A percentile compares a stretch with the other conserved stretches of the same genome.
Conservation (phyloP, 2,797 vertebrate genomes). For the Falco columbarius region DNA sequence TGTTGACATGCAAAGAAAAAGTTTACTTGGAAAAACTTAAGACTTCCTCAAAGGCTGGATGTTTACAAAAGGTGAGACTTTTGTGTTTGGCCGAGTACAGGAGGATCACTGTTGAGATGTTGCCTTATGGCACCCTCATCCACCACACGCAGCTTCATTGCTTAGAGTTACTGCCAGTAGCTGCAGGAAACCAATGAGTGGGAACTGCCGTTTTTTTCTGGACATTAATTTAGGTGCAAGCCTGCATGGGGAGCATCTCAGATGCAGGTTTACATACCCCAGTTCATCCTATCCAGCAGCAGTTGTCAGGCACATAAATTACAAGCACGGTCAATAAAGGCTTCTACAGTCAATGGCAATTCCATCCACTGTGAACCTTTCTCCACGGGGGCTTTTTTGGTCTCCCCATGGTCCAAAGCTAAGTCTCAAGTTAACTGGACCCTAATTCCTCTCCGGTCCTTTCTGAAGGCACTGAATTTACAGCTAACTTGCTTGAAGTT, state of each 20-base stretch:
- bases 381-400: neutral
- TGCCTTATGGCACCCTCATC: neutral
- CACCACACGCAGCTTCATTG: neutral
- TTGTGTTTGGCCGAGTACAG: neutral
- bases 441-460: neutral
- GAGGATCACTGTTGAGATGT: neutral
- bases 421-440: neutral
- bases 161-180: neutral
- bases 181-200: neutral
- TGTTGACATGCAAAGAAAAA: neutral
- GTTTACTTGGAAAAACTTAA: neutral
- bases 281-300: neutral
- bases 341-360: neutral
- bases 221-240: neutral
- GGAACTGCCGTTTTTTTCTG: neutral
- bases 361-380: neutral
- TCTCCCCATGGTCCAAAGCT: neutral
- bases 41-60: neutral
- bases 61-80: neutral
- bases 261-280: neutral
- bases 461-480: neutral
- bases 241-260: neutral
- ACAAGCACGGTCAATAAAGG: accelerated
- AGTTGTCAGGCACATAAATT: neutral
- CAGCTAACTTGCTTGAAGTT: neutral